A percentile compares a stretch with the other conserved stretches of the same genome.
Conservation (phyloP, 92 coral and sea anemone species). For the Micromussa lordhowensis region DNA sequence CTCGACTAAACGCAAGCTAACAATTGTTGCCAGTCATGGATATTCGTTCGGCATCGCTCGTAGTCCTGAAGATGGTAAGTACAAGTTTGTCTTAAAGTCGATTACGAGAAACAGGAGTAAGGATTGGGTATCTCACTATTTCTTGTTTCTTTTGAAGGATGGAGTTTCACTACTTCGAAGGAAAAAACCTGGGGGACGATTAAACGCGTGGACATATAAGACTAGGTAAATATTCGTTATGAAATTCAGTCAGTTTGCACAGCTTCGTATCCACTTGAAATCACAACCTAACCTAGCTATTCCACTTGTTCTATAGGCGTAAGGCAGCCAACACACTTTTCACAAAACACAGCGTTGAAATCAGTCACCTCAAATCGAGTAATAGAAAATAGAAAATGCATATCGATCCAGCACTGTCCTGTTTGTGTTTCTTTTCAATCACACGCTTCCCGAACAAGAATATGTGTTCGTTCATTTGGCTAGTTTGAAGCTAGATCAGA, state of each 20-base stretch:
- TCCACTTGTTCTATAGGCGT: background rate
- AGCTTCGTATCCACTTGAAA: background rate
- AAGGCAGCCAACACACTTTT: background rate
- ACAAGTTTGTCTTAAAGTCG: background rate
- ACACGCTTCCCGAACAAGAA: background rate
- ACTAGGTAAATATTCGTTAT: background rate
- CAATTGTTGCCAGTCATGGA: background rate
- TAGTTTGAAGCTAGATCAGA: background rate
- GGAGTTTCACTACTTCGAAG: background rate
- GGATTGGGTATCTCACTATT: background rate
- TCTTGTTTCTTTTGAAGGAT: background rate
- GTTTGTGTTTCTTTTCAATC: background rate
- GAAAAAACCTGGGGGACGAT: background rate
- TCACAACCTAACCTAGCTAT: background rate
- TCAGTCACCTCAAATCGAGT: background rate
- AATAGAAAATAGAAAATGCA: background rate
- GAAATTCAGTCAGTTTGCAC: background rate
- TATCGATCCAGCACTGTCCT: background rate
- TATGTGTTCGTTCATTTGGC: background rate
- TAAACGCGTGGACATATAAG: background rate
- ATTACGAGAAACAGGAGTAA: background rate
- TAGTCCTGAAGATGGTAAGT: background rate
- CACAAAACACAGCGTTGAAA: background rate
- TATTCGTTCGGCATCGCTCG: conserved; percentile 5
- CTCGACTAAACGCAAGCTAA: background rate